These are phyloP conservation scores for Polydrusus tereticollis DNA, from an alignment of 2,888 invertebrate genomes.

Conservation along the genomic window DNA sequence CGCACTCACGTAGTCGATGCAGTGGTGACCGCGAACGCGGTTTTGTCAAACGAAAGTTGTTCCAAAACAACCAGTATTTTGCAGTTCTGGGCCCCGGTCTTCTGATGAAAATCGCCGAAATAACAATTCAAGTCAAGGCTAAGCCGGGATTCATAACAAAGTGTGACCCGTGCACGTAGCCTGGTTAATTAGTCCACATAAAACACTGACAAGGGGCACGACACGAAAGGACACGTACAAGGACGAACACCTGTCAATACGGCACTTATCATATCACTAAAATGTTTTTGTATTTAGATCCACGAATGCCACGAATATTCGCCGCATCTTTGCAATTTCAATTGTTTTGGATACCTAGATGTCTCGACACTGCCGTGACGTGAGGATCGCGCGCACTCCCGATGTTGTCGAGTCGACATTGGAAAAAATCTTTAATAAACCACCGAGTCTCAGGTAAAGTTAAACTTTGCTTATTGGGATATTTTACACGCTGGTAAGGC, in stretches of 20 bases:
- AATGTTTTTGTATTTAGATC: slow-evolving; percentile 55
- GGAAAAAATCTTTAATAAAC: neutral
- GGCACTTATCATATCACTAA: slow-evolving; percentile 51
- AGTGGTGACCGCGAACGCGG: slow-evolving; percentile 5
- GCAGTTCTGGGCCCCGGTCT: slow-evolving; percentile 49
- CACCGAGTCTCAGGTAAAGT: no score
- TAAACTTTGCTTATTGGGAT: no score
- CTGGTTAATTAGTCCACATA: slow-evolving; percentile 32
- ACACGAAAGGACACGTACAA: slow-evolving; percentile 43
- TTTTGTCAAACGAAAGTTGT: slow-evolving; percentile 12
- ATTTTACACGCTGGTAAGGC: no score
- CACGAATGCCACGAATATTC: slow-evolving; percentile 49
- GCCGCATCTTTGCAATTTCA: slow-evolving; percentile 59
- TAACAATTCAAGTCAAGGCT: slow-evolving; percentile 57
- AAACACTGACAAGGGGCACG: slow-evolving; percentile 50
- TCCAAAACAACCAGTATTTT: slow-evolving; percentile 14
- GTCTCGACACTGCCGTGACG: slow-evolving; percentile 59
- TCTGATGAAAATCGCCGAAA: slow-evolving; percentile 56
- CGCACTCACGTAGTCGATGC: slow-evolving; percentile 6
- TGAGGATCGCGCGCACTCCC: slow-evolving; percentile 36
- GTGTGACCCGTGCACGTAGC: slow-evolving; percentile 53
- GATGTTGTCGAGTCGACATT: slow-evolving; percentile 9
- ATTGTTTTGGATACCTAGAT: slow-evolving; percentile 65
- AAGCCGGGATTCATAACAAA: slow-evolving; percentile 56
- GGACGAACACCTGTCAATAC: slow-evolving; percentile 44